A percentile compares a stretch with the other conserved stretches of the same genome.
Evolutionary conservation across 2,888 invertebrate species (phyloP).

Genomic region (Patella caerulea): DNA sequence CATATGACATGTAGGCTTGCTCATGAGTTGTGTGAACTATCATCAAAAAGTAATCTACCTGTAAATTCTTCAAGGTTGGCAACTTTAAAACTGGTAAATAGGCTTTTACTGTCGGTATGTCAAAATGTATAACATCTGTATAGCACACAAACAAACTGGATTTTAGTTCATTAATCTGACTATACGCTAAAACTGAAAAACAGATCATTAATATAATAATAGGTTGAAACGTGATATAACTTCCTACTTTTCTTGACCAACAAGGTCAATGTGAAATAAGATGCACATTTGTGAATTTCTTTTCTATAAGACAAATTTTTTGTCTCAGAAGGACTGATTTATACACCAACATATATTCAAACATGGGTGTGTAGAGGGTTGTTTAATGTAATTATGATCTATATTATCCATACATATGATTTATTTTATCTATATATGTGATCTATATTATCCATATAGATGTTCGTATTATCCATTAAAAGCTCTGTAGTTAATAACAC

Average conservation of each 20-base stretch:
- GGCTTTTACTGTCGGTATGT: slow-evolving; percentile 53
- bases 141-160: slow-evolving; percentile 63
- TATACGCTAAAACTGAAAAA: slow-evolving; percentile 62
- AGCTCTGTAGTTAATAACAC: not conserved
- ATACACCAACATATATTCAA: too few relatives aligned
- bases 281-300: too few relatives aligned
- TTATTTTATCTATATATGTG: not conserved
- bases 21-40: too few relatives aligned
- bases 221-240: too few relatives aligned
- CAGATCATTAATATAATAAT: too few relatives aligned
- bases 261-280: too few relatives aligned
- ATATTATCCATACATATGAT: not conserved
- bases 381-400: too few relatives aligned
- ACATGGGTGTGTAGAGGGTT: too few relatives aligned
- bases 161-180: slow-evolving; percentile 52
- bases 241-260: too few relatives aligned
- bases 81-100: slow-evolving; percentile 51
- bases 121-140: slow-evolving; percentile 58
- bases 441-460: not conserved
- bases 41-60: not conserved
- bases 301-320: too few relatives aligned
- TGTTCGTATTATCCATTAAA: not conserved
- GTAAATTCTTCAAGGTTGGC: not conserved
- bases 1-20: too few relatives aligned
- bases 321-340: too few relatives aligned